Conservation (phyloP, 2,113 vertebrate species). For the Ctenomys sociabilis region DNA sequence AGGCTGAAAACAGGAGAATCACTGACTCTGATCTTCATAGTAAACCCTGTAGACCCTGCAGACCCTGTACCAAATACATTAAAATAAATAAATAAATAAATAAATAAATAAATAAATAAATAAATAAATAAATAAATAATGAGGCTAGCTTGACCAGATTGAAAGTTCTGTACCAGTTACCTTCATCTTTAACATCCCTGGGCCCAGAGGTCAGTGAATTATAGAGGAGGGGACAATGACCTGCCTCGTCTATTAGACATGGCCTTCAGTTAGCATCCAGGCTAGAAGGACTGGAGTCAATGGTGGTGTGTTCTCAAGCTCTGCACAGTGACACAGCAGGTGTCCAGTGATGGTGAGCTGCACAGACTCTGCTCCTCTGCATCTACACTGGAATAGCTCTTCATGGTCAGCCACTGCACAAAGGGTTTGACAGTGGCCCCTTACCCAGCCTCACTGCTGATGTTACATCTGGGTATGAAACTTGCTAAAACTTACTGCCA, state of each 20-base stretch:
- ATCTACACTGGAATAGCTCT: background rate
- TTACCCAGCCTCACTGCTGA: background rate
- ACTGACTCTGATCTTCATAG: too few relatives aligned
- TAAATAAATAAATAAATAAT: background rate
- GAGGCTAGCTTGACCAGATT: conserved; percentile 42
- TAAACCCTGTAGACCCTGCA: too few relatives aligned
- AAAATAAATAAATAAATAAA: background rate
- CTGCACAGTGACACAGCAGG: background rate
- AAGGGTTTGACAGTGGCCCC: background rate
- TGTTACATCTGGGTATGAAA: background rate
- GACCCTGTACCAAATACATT: too few relatives aligned
- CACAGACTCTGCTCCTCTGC: background rate
- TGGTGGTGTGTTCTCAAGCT: background rate
- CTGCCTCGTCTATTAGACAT: background rate
- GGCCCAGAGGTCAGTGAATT: background rate
- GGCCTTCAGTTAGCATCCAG: background rate
- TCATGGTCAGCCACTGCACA: background rate
- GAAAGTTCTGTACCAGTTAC: background rate
- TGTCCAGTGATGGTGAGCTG: background rate
- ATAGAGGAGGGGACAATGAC: background rate
- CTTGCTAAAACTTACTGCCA: conserved; percentile 24
- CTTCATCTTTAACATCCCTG: background rate
- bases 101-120: background rate
- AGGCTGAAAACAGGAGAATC: too few relatives aligned
- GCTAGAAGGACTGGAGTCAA: background rate